Conservation (phyloP, 2,888 invertebrate species). For the Heliconius charithonia region DNA sequence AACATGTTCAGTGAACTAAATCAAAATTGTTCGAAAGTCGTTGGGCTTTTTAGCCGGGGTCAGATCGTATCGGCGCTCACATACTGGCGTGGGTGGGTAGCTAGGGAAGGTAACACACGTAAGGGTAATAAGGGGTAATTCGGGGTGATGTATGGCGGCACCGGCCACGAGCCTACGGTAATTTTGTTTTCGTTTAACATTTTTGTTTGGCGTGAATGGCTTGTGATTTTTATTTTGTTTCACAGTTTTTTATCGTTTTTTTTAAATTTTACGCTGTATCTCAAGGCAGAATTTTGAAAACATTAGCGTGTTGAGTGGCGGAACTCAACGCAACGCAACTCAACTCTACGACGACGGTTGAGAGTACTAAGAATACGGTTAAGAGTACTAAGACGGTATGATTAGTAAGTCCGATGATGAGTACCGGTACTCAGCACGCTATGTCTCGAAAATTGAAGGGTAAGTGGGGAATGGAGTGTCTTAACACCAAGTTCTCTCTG, state of each 20-base stretch:
- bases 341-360: no score
- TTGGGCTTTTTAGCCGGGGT: conserved; percentile 54
- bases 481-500: no score
- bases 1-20: conserved; percentile 38
- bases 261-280: no score
- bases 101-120: conserved; percentile 47
- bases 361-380: no score
- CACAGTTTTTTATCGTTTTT: background rate
- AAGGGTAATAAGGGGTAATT: conserved; percentile 55
- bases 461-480: no score
- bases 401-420: no score
- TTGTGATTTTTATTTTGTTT: background rate
- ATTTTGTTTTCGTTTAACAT: conserved; percentile 30
- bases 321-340: no score
- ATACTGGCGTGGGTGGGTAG: conserved; percentile 46
- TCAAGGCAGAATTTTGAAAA: no score
- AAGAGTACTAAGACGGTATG: no score
- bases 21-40: conserved; percentile 47
- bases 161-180: conserved; percentile 42
- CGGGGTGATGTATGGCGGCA: conserved; percentile 51
- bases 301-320: no score
- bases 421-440: no score
- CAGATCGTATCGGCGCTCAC: conserved; percentile 55
- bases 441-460: no score
- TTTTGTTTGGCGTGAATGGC: conserved; percentile 15